Conservation (phyloP, 2,113 vertebrate genomes). For the Crocuta crocuta region DNA sequence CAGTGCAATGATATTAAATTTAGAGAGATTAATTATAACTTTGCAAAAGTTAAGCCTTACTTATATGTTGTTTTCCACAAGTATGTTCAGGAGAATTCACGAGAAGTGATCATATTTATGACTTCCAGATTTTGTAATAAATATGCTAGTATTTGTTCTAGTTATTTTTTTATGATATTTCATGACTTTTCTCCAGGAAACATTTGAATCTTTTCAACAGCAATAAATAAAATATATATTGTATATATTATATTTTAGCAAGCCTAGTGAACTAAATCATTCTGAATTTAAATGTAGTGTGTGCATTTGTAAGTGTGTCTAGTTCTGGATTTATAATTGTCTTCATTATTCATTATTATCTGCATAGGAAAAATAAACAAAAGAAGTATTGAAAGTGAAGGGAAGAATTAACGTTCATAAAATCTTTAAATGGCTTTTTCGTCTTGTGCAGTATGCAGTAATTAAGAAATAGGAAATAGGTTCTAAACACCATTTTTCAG, state of each 20-base stretch:
- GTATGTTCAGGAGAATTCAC: neutral
- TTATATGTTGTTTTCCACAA: neutral
- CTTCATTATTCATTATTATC: neutral
- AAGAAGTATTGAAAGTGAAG: neutral
- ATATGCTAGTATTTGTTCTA: neutral
- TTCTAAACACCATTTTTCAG: neutral
- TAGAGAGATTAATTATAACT: constrained; percentile 2
- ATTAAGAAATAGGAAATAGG: neutral
- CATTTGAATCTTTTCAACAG: neutral
- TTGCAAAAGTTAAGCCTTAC: neutral
- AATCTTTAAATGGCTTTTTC: constrained; percentile 17
- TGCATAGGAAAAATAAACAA: neutral
- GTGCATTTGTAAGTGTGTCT: neutral
- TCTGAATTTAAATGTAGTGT: constrained; percentile 1
- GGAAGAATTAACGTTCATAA: neutral
- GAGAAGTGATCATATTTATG: neutral
- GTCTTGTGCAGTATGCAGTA: neutral
- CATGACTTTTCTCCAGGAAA: neutral
- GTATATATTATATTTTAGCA: neutral
- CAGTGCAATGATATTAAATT: neutral
- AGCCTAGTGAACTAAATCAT: neutral
- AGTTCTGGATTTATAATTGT: neutral
- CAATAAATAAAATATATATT: neutral
- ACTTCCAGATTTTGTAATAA: neutral
- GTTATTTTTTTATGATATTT: neutral